Conservation (phyloP, 2,797 vertebrate species). For the Anabas testudineus region DNA sequence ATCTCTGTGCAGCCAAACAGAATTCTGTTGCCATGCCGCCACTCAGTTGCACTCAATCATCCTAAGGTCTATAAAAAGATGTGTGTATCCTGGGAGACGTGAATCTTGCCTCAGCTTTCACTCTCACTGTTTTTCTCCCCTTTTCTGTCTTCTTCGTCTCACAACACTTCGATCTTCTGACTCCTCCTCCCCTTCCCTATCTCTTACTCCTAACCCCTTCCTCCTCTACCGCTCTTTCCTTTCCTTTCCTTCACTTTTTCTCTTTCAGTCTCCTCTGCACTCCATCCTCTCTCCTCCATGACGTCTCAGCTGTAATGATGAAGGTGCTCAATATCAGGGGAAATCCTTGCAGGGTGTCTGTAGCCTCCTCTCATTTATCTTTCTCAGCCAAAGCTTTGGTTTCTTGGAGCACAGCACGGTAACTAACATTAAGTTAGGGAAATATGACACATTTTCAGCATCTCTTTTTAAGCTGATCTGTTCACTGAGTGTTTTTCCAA, state of each 20-base stretch:
- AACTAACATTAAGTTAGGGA: constrained; percentile 32
- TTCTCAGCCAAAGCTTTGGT: constrained; percentile 28
- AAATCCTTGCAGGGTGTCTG: constrained; percentile 59
- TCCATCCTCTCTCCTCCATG: constrained; percentile 34
- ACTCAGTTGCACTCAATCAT: constrained; percentile 77
- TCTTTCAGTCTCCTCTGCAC: constrained; percentile 6
- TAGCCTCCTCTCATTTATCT: constrained; percentile 61
- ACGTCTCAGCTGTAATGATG: constrained; percentile 65
- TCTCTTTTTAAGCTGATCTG: constrained; percentile 4
- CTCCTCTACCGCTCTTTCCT: constrained; percentile 1
- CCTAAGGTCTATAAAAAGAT: constrained; percentile 82
- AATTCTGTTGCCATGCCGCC: constrained; percentile 79
- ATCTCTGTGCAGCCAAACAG: constrained; percentile 66
- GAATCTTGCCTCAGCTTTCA: constrained; percentile 72
- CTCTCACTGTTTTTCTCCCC: constrained; percentile 33
- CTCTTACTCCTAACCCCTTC: constrained; percentile 12
- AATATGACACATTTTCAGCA: constrained; percentile 17
- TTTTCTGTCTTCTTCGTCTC: constrained; percentile 35
- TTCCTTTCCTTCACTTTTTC: constrained; percentile 15
- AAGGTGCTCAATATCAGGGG: constrained; percentile 65
- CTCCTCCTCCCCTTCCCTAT: constrained; percentile 6
- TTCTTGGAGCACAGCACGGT: constrained; percentile 34
- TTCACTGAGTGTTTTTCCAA: neutral
- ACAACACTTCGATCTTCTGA: constrained; percentile 41
- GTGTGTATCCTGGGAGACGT: constrained; percentile 83